Conservation (phyloP, 2,797 vertebrate genomes). For the Gymnothorax reevesii region DNA sequence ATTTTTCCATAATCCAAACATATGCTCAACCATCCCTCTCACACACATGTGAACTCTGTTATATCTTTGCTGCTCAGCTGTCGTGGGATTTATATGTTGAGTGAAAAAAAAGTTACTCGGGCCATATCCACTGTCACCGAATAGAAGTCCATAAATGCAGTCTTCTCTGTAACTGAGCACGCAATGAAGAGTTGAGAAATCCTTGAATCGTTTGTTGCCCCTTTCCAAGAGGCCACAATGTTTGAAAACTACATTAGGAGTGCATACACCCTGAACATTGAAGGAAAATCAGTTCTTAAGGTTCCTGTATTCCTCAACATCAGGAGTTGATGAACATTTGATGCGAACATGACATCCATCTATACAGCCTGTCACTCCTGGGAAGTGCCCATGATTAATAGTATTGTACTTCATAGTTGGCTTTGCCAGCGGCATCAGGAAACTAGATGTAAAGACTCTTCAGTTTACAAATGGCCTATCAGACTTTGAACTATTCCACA, state of each 20-base stretch:
- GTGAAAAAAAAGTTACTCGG: conserved; percentile 7
- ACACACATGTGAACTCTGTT: too few species aligned
- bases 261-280: background rate
- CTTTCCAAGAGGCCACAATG: too few species aligned
- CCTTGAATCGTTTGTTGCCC: too few species aligned
- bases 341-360: conserved; percentile 11
- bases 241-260: background rate
- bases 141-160: conserved; percentile 16
- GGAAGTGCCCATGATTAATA: conserved; percentile 30
- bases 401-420: conserved; percentile 16
- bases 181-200: conserved; percentile 21
- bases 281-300: background rate
- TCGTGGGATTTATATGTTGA: background rate
- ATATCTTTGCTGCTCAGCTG: too few species aligned
- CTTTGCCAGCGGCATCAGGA: conserved; percentile 26
- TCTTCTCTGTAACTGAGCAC: conserved; percentile 16
- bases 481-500: conserved; percentile 14
- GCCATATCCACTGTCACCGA: conserved; percentile 22
- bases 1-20: conserved; percentile 35
- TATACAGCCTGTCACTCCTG: conserved; percentile 23
- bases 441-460: background rate
- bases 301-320: background rate
- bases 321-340: too few species aligned
- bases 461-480: conserved; percentile 29
- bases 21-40: background rate